Base-by-base conservation (phyloP, 2,113 vertebrate genomes). In the Lutjanus erythropterus region DNA sequence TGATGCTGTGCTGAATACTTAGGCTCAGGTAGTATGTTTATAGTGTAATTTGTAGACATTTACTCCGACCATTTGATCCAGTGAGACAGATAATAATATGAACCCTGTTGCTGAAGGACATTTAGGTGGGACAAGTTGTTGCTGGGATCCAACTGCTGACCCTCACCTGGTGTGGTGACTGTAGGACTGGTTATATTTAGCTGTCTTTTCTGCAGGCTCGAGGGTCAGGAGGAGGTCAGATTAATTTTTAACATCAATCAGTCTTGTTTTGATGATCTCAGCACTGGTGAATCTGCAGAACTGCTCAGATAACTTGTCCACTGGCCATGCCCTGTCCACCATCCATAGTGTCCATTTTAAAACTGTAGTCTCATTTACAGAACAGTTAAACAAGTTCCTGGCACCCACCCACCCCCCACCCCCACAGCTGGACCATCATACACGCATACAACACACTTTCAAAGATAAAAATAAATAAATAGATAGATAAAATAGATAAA, bases 131-230 rank as follows among this genome's bases (percentile, higher is more conserved):
- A 60, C 23, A 39, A 47, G n/a, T 47, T 71, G 42, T 10, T 44
- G 25, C 37, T 16, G 39, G 49, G 23, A 37, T 56, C 25, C 12
- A 64, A 52, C 23, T 31, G 67, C 62, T 81, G 66, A 81, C 35
- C 55, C 23, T 37, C 55, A 31, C n/a, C n/a, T n/a, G n/a, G n/a
- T n/a, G 27, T 60, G 50, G 58, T 58, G 47, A 80, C 71, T 60
- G 27, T 37, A 23, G 44, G 50, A 23, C 56, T 56, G 59, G 29
- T 70, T 86, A 83, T 80, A 75, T 77, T 86, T 81, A 75, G 80
- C 59, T n/a, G 1, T 77, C 46, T 58, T 39, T 80, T 77, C 39
- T 81, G 82, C 78, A 55, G 76, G 49, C 60, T 86, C 12, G 9
- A 59, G 46, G 44, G 68, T 79, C 80, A 39, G 35, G 4, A 18